These are phyloP conservation scores for Radopholus similis DNA, from an alignment of 1,140 invertebrate genomes.

Conservation along the genomic window DNA sequence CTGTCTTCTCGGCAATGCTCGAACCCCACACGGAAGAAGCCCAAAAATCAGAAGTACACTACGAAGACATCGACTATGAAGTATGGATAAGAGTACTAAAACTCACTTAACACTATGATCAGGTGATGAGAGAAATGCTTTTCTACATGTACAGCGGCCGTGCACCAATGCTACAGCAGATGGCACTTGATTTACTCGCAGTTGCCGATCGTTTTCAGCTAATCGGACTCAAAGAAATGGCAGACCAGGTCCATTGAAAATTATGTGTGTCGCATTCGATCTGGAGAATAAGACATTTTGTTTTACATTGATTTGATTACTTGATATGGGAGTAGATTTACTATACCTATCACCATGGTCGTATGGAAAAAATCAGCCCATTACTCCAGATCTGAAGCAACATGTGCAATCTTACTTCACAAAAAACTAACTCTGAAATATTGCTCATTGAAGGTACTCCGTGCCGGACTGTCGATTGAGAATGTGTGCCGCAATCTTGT, in stretches of 20 bases:
- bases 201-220: constrained; percentile 56
- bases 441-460: constrained; percentile 34
- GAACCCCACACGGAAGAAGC: constrained; percentile 42
- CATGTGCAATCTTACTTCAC: too few relatives aligned
- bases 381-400: too few relatives aligned
- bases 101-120: background rate
- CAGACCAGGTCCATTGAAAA: constrained; percentile 42
- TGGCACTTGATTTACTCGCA: constrained; percentile 50
- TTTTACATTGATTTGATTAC: background rate
- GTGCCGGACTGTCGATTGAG: constrained; percentile 37
- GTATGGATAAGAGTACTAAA: constrained; percentile 25
- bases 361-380: background rate
- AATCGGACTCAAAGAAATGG: constrained; percentile 52
- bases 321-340: background rate
- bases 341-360: background rate
- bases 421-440: background rate
- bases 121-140: constrained; percentile 49
- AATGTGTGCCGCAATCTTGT: constrained; percentile 53
- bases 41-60: constrained; percentile 38
- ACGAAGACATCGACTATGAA: constrained; percentile 55
- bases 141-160: constrained; percentile 50
- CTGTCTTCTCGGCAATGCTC: constrained; percentile 61
- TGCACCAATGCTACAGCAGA: constrained; percentile 25
- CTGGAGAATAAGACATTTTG: background rate
- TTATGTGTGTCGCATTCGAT: background rate